phyloP scores from a whole-genome alignment of 2,797 vertebrate species.

The Karalla daura region DNA sequence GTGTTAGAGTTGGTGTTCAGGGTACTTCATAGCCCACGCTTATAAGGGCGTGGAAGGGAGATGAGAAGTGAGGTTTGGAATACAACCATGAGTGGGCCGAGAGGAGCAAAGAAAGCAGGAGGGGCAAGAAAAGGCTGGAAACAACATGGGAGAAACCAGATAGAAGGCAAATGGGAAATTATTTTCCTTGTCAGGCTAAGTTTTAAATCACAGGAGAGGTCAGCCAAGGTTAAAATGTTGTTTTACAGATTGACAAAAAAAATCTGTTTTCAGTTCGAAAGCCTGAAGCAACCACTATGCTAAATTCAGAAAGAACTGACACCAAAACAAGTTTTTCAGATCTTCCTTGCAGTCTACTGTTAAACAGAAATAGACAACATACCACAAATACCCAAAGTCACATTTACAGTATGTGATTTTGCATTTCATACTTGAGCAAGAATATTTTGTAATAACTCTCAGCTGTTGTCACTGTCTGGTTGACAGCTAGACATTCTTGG shows the following conservation, averaged over 20 bases:
- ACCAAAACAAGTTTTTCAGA: too few species aligned
- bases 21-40: constrained; percentile 7
- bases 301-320: too few species aligned
- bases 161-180: not conserved
- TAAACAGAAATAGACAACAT: too few species aligned
- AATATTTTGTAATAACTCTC: not conserved
- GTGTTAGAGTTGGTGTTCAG: not conserved
- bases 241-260: not conserved
- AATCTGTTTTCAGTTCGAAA: not conserved
- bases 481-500: not conserved
- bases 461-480: not conserved
- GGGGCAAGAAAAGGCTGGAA: not conserved
- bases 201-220: constrained; percentile 2
- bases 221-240: not conserved
- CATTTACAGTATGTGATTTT: too few species aligned
- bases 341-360: too few species aligned
- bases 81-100: constrained; percentile 29
- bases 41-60: constrained; percentile 45
- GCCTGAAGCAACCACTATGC: not conserved
- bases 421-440: not conserved
- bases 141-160: constrained; percentile 4
- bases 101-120: constrained; percentile 13
- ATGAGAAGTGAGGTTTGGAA: constrained; percentile 40
- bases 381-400: too few species aligned
- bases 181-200: constrained; percentile 1